These are phyloP conservation scores for Rosalia funebris DNA, from an alignment of 2,888 invertebrate species.

Conservation along the genomic window DNA sequence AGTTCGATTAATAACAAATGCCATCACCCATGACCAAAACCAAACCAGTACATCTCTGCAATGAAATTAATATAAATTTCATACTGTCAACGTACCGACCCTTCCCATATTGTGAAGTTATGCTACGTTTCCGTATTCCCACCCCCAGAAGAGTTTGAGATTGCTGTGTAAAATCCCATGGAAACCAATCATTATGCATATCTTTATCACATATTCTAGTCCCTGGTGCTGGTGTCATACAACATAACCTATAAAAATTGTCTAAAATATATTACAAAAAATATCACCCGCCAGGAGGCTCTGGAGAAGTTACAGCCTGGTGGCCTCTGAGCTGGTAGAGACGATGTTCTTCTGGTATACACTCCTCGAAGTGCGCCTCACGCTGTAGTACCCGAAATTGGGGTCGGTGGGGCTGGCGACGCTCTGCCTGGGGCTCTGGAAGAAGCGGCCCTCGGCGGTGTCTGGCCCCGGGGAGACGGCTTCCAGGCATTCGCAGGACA, in stretches of 20 bases:
- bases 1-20: no score
- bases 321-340: constrained; percentile 76
- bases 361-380: constrained; percentile 64
- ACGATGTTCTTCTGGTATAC: constrained; percentile 67
- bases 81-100: no score
- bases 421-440: constrained; percentile 60
- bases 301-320: constrained; percentile 69
- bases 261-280: constrained; percentile 23
- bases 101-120: no score
- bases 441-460: constrained; percentile 56
- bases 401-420: constrained; percentile 62
- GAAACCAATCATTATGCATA: constrained; percentile 10
- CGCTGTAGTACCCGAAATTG: constrained; percentile 63
- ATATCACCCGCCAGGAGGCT: constrained; percentile 15
- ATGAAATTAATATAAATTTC: no score
- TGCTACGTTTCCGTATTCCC: no score
- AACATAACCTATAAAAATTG: constrained; percentile 13
- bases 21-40: no score
- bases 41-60: no score
- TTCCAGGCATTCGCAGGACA: constrained; percentile 78
- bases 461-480: constrained; percentile 52
- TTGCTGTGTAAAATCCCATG: no score
- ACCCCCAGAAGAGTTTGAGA: no score
- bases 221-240: constrained; percentile 14
- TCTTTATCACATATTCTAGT: constrained; percentile 21